phyloP scores from a whole-genome alignment of 30 jellyfish, hydroid and myxozoan genomes.

The Chironex yamaguchii region DNA sequence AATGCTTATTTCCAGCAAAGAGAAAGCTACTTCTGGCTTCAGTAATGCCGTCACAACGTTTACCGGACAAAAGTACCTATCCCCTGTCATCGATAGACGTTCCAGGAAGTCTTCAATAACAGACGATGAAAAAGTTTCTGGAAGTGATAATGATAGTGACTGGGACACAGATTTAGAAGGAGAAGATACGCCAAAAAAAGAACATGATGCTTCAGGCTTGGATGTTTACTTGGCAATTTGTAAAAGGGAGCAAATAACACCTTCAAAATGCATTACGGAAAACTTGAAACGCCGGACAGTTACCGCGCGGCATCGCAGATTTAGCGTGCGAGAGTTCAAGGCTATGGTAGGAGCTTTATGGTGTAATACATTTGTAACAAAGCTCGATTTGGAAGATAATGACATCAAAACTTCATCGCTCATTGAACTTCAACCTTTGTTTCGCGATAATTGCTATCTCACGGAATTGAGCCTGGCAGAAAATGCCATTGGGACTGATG shows the following conservation, averaged over 20 bases:
- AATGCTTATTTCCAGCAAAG: too few species aligned
- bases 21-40: too few species aligned
- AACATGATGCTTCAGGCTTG: slow-evolving; percentile 55
- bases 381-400: slow-evolving; percentile 65
- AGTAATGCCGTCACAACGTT: too few species aligned
- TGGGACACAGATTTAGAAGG: slow-evolving; percentile 80
- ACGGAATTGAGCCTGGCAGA: slow-evolving; percentile 61
- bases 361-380: slow-evolving; percentile 60
- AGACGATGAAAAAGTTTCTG: too few species aligned
- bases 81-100: too few species aligned
- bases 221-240: slow-evolving; percentile 22
- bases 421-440: slow-evolving; percentile 24
- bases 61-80: too few species aligned
- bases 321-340: slow-evolving; percentile 66
- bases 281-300: slow-evolving; percentile 24
- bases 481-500: slow-evolving; percentile 58
- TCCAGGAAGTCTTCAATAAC: too few species aligned
- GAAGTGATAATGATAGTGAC: slow-evolving; percentile 49
- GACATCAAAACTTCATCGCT: slow-evolving; percentile 44
- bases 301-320: slow-evolving; percentile 50
- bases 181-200: neutral
- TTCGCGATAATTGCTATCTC: slow-evolving; percentile 62
- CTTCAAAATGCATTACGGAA: slow-evolving; percentile 60
- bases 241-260: slow-evolving; percentile 26
- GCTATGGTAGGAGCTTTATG: slow-evolving; percentile 63